Evolutionary conservation across 2,797 vertebrate species (phyloP), one percentile per base, ranked within the genome.

Genomic region (Lepus townsendii): DNA sequence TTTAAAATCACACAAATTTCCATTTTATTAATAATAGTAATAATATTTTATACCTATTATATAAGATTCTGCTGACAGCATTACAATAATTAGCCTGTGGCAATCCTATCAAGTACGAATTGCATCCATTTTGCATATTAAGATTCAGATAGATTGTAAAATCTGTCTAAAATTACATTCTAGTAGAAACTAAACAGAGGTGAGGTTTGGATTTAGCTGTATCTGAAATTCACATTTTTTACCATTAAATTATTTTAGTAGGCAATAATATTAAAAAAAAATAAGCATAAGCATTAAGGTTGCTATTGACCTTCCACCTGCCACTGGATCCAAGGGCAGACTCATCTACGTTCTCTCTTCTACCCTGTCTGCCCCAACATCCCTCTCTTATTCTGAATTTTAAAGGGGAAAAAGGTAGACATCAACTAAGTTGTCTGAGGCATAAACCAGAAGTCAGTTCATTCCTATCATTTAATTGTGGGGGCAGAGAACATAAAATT

Each of bases 21-120:
- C 13, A 73, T 84, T 90, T 83, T 30, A 11, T 62, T 80, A 89
- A 71, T 75, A 88, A 42, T 42, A 90, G 72, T 32, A 78, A 17
- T 77, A 77, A 71, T 68, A 86, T 38, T 71, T n/a, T 90, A 13
- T 57, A 65, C 66, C 6, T 76, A 68, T 65, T 54, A 75, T 42
- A 12, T 90, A 50, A 80, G 22, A 14, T 2, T 72, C 32, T 94
- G 19, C 4, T 83, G 78, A 19, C 5, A 52, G 24, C 6, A 66
- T 75, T 66, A 62, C 1, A 89, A 76, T 66, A 85, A 94, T 54
- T 87, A 78, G 17, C 24, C 66, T n/a, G 6, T 42, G 10, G 26
- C 13, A 82, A 95, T 73, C 10, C 30, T 86, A 68, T 69, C n/a
- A 90, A 82, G 30, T 52, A 78, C 80, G 17, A 85, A 78, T 85